Conservation (phyloP, 2,888 invertebrate species). For the Lathronympha strigana region DNA sequence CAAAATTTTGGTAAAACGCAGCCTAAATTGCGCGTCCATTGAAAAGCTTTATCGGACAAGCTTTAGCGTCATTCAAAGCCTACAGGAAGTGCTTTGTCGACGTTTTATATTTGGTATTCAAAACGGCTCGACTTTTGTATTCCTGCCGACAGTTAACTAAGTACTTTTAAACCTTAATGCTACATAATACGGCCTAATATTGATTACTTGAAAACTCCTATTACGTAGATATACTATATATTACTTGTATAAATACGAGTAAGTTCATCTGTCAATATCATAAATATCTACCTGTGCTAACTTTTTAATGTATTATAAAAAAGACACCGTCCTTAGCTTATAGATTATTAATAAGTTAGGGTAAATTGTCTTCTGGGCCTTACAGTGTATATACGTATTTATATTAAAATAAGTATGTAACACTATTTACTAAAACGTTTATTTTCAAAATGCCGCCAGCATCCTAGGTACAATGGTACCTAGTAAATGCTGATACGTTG, state of each 20-base stretch:
- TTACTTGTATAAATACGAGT: background rate
- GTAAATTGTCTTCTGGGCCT: too few species aligned
- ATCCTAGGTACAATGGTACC: too few species aligned
- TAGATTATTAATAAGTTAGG: too few species aligned
- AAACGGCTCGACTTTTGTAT: conserved; percentile 13
- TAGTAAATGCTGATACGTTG: too few species aligned
- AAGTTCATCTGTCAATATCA: background rate
- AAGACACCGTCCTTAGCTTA: too few species aligned
- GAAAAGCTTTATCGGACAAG: conserved; percentile 21
- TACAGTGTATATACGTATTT: too few species aligned
- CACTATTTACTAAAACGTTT: too few species aligned
- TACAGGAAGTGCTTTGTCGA: conserved; percentile 32
- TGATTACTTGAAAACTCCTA: background rate
- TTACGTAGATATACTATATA: too few species aligned
- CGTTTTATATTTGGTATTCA: conserved; percentile 15
- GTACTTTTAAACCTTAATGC: background rate
- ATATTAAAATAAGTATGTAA: too few species aligned
- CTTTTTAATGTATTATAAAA: background rate
- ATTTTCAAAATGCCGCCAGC: too few species aligned
- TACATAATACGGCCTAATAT: background rate
- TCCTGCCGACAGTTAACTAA: background rate
- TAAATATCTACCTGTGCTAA: conserved; percentile 6
- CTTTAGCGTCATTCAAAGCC: conserved; percentile 29
- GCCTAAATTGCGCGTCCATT: too few species aligned
- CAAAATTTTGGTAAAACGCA: too few species aligned